Base-by-base conservation (phyloP, 2,113 vertebrate species). In the Hystrix brachyura region DNA sequence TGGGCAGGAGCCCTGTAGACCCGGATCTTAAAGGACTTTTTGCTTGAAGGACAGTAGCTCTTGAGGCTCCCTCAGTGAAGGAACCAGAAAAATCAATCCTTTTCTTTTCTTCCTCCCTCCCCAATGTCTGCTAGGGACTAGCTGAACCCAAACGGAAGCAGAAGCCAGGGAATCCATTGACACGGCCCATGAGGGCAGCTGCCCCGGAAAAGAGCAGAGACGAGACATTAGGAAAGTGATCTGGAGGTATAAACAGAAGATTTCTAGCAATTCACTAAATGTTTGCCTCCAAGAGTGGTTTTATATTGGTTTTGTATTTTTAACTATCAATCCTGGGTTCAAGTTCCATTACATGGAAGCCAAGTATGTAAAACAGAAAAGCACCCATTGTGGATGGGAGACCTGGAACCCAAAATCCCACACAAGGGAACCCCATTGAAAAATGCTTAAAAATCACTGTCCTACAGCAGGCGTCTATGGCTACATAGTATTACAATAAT, bases 361-460 rank as follows among this genome's bases (percentile, higher is more conserved):
- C 17, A 64, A 59, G 14, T 55, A 59, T 64, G 12, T 67, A 90
- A 91, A 83, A 86, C 55, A 96, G 62, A 94, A 84, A 27, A 71
- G 1, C 38, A 27, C 1, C 7, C 12, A 82, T 12, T 2, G 27
- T 3, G 62, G 4, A 53, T 74, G 15, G 27, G n/a, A 95, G 14
- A 80, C 7, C 43, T 55, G 72, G 65, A 89, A 59, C 17, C 23
- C 43, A 71, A 83, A 89, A 57, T 72, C 21, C 57, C 32, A 69
- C 1, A 23, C 65, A n/a, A 69, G 29, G 80, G 57, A 14, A 19
- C 29, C 3, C 23, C 38, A 78, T 2, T 7, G 81, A 89, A 57
- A 84, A 53, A n/a, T 27, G 34, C 23, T 84, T 90, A 71, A 60
- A 72, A 81, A 74, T 1, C 27, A 57, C 23, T 55, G 3, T 67